Evolutionary conservation across 2,113 vertebrate species (phyloP), one percentile per base, ranked within the genome.

Genomic region (Damaliscus lunatus): DNA sequence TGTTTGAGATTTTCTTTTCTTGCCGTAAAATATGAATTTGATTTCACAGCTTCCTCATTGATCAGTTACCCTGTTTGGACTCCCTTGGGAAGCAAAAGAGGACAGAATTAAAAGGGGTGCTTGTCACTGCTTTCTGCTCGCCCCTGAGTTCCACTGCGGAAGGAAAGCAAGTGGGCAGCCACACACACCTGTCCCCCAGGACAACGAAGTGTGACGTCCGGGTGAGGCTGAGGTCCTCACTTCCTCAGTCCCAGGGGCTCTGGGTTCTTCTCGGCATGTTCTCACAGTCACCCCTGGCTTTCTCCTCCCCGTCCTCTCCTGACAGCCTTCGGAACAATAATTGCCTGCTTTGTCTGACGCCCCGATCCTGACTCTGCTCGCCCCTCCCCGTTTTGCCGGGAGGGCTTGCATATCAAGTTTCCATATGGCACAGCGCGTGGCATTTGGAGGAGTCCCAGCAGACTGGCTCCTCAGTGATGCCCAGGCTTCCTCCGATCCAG

Each of bases 401-500:
- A 43, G 92, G 67, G 43, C 31, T 59, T 23, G 71, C 33, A 8
- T 23, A 4, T 62, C 36, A 59, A 2, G 33, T 21, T 36, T 29
- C 59, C 52, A 25, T 71, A 46, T 33, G 82, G 92, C 2, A 6
- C n/a, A 23, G 43, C 1, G 0, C 11, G 23, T 14, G 59, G 50
- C 50, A 0, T 40, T 46, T 43, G 78, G 55, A 25, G n/a, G 50
- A n/a, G 48, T 40, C 59, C 71, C 81, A 53, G 96, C 86, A 85
- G 85, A 29, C 85, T 3, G 21, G 85, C 67, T 80, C 43, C 3
- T 17, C 3, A 21, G 23, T 27, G 31, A 17, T 25, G 43, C 52
- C 48, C 87, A 12, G 0, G 8, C 74, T 40, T 33, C 33, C 36
- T 53, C 33, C 0, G 55, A 21, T 14, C 13, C 40, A 10, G 3